Conservation (phyloP, 1,140 invertebrate genomes). For the Temnothorax longispinosus region DNA sequence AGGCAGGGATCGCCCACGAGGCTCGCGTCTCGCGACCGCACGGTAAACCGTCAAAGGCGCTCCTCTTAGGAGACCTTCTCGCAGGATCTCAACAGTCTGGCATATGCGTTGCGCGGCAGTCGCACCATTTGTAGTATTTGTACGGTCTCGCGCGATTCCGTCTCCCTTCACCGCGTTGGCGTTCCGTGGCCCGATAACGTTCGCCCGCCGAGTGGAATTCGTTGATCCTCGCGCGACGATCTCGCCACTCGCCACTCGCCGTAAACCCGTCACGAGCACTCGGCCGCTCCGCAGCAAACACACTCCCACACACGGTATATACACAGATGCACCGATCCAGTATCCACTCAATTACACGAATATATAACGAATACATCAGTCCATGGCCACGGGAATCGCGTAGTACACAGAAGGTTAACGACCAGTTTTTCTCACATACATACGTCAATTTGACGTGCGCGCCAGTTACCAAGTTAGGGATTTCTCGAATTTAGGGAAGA, state of each 20-base stretch:
- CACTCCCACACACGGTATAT: neutral
- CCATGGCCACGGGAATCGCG: neutral
- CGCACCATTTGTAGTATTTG: conserved; percentile 81
- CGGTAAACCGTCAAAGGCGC: conserved; percentile 72
- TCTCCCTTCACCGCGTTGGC: too few relatives aligned
- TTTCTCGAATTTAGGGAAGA: too few relatives aligned
- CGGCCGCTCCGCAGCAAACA: conserved; percentile 25
- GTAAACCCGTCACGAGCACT: conserved; percentile 29
- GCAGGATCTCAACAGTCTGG: conserved; percentile 76
- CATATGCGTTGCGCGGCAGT: conserved; percentile 67
- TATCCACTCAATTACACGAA: too few relatives aligned
- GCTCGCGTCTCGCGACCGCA: neutral
- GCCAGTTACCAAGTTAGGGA: too few relatives aligned
- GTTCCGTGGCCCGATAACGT: neutral
- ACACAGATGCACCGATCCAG: neutral
- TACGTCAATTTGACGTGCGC: neutral
- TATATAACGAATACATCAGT: too few relatives aligned
- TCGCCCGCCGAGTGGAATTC: neutral
- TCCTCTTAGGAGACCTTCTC: conserved; percentile 80
- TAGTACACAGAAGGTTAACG: conserved; percentile 3
- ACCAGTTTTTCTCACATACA: neutral
- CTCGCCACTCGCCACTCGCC: neutral
- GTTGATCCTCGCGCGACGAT: conserved; percentile 15
- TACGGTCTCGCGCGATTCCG: conserved; percentile 40
- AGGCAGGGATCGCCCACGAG: neutral